Base-by-base conservation (phyloP, 2,113 vertebrate species). In the Seriola aureovittata region DNA sequence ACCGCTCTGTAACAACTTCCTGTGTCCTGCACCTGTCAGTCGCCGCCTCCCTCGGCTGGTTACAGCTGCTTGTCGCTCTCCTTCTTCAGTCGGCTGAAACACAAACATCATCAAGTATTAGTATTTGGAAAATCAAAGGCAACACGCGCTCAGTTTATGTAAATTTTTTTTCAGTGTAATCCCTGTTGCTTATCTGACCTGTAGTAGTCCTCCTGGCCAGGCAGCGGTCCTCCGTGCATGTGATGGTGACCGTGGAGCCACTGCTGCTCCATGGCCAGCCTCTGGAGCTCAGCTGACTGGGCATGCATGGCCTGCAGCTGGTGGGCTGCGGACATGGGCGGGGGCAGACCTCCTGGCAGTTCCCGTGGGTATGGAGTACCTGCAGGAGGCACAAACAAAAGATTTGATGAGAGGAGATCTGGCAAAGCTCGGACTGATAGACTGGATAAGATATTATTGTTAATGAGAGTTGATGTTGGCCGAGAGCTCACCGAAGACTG, bases 31-130 rank as follows among this genome's bases (percentile, higher is more conserved):
- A 84, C 74, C 89, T 71, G 85, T 60, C 77, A 59, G 78, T 71
- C 89, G 89, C 94, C 86, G 94, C 93, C 93, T 96, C 95, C 95
- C 95, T 91, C 76, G 94, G 64, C 48, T 78, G 68, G 91, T 96
- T 97, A 99, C 97, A 99, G 97, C 94, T 99, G 98, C 95, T 99
- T 99, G 95, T 99, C 98, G 36, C 97, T 97, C 95, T 99, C 98
- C 94, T 99, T 99, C 97, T 99, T 99, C 96, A 99, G 97, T 72
- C 98, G 98, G 87, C 98, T 99, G 92, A 81, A 96, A 95, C 62
- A 84, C 44, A 95, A 78, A 88, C 58, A 74, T 74, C 64, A 89
- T 19, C 4, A 16, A 1, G 5, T 54, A 1, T 87, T 50, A 65
- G 55, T 23, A 55, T 29, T 9, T 3, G n/a, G n/a, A 34, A 0